These are phyloP conservation scores for Champsocephalus gunnari DNA, from an alignment of 2,797 vertebrate species.

Conservation along the genomic window DNA sequence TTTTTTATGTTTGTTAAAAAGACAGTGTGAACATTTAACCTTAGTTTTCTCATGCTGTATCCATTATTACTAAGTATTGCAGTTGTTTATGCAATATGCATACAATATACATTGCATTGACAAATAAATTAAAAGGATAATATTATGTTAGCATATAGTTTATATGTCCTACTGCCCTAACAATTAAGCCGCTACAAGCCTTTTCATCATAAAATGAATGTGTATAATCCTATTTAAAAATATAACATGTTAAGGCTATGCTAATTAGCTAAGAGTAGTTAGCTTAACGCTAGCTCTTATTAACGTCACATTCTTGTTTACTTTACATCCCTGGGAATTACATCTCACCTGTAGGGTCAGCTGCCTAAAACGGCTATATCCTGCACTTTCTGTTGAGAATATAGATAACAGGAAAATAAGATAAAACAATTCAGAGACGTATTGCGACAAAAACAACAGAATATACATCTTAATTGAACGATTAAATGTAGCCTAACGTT, in stretches of 20 bases:
- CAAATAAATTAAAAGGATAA: not conserved
- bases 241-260: not conserved
- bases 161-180: too few species aligned
- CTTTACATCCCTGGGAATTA: not conserved
- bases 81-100: not conserved
- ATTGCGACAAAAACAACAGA: not conserved
- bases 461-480: not conserved
- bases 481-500: not conserved
- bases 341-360: not conserved
- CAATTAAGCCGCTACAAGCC: not conserved
- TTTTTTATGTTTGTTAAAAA: not conserved
- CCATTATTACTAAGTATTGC: not conserved
- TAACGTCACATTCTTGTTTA: too few species aligned
- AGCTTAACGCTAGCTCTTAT: too few species aligned
- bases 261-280: not conserved
- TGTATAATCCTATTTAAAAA: not conserved
- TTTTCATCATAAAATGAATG: not conserved
- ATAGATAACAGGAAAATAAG: not conserved
- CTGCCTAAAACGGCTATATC: not conserved
- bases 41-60: not conserved
- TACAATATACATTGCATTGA: not conserved
- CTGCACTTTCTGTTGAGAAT: not conserved
- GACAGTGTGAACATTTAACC: not conserved
- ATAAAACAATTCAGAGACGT: not conserved
- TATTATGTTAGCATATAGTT: not conserved